Evolutionary conservation across 2,888 invertebrate genomes (phyloP), one percentile per base, ranked within the genome.

Genomic region (Terebella lapidaria): DNA sequence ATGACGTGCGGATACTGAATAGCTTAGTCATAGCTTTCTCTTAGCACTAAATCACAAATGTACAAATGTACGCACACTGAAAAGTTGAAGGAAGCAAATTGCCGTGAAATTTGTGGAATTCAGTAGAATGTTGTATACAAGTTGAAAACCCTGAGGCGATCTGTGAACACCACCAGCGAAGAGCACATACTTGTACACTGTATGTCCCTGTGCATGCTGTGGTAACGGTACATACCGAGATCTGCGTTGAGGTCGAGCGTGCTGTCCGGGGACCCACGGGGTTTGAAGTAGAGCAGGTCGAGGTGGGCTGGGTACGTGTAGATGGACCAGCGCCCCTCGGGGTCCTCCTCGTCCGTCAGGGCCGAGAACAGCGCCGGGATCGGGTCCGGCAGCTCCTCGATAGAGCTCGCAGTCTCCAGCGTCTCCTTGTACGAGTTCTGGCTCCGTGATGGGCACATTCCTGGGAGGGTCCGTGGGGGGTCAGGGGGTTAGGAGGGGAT

Each of bases 401-500:
- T 90, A 71, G 92, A 89, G 22, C 92, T 93, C 75, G 90, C 89
- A 70, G 85, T 85, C 45, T 88, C 89, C 63, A 91, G 80, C 20
- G 87, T 86, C 58, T 87, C 88, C 49, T 49, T 35, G 42, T 35
- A 35, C n/a, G n/a, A 15, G 42, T 87, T 85, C 1, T 90, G 88
- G 70, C 90, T 90, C 2, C 89, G 89, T 74, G 90, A 89, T 0
- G 92, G 92, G 76, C 94, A 94, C 83, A 94, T 87, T 74, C 92
- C 94, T 94, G 82, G 22, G 79, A 27, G n/a, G n/a, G n/a, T n/a
- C n/a, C n/a, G n/a, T n/a, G n/a, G n/a, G n/a, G n/a, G 25, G n/a
- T n/a, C n/a, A n/a, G n/a, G n/a, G n/a, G n/a, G 42, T 18, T 18
- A 42, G 18, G 42, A 42, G 18, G 42, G 18, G 10, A 42, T 42